These are phyloP conservation scores for Thecocarcelia acutangulata DNA, from an alignment of 2,888 invertebrate species.

Conservation along the genomic window DNA sequence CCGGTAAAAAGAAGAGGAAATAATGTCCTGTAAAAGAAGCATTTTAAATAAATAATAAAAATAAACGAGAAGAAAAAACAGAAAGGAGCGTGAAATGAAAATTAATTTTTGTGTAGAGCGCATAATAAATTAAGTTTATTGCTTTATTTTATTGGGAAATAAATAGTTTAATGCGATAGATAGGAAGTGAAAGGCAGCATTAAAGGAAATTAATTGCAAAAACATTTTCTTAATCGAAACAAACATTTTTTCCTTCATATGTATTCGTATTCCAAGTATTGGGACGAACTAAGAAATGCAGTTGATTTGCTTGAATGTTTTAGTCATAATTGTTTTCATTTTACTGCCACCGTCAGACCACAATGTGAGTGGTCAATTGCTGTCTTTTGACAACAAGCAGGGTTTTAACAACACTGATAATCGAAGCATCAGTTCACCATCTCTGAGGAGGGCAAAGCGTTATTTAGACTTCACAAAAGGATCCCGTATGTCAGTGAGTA, in stretches of 20 bases:
- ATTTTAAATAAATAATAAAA: conserved; percentile 1
- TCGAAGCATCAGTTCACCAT: neutral
- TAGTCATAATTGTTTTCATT: neutral
- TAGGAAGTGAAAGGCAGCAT: conserved; percentile 4
- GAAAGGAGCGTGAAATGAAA: conserved; percentile 17
- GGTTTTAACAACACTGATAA: conserved; percentile 21
- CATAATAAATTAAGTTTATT: conserved; percentile 52
- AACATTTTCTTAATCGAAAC: neutral
- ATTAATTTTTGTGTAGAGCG: conserved; percentile 3
- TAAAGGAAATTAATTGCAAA: conserved; percentile 23
- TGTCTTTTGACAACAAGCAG: neutral
- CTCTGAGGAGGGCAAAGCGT: conserved; percentile 76
- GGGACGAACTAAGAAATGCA: conserved; percentile 21
- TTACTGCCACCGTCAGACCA: neutral
- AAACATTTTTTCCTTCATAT: conserved; percentile 6
- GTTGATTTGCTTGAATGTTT: conserved; percentile 18
- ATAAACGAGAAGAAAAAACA: neutral
- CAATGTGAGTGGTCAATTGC: conserved; percentile 14
- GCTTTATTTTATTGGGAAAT: conserved; percentile 41
- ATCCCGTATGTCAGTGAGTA: conserved; percentile 80
- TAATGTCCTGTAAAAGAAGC: conserved; percentile 21
- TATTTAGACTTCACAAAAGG: conserved; percentile 79
- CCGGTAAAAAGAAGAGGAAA: neutral
- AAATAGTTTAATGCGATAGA: conserved; percentile 9
- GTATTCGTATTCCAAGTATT: neutral